These are phyloP conservation scores for Drosophila cracens DNA, from an alignment of 2,888 invertebrate species.

Conservation along the genomic window DNA sequence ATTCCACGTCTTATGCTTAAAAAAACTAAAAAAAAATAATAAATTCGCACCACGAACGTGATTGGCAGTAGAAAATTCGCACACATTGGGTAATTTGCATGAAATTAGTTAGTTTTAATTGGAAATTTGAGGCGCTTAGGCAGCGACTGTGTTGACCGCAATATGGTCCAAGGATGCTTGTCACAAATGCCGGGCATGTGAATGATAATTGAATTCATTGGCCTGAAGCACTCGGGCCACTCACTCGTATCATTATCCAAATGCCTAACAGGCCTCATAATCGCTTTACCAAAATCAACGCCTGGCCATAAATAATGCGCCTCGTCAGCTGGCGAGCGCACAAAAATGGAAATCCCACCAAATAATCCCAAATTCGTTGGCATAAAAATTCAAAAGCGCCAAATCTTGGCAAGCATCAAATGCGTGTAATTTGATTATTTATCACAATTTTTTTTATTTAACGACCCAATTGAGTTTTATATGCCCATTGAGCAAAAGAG, in stretches of 20 bases:
- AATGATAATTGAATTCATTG: conserved; percentile 41
- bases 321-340: conserved; percentile 45
- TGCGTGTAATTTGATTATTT: conserved; percentile 81
- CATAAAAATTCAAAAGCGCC: conserved; percentile 56
- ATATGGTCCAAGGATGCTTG: conserved; percentile 1
- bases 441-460: conserved; percentile 80
- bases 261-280: conserved; percentile 44
- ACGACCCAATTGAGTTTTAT: conserved; percentile 81
- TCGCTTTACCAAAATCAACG: conserved; percentile 46
- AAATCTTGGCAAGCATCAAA: conserved; percentile 68
- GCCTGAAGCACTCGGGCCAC: conserved; percentile 12
- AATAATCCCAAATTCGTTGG: conserved; percentile 39
- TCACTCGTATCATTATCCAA: conserved; percentile 33
- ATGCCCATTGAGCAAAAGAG: conserved; percentile 50
- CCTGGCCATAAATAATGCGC: conserved; percentile 60
- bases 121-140: conserved; percentile 62
- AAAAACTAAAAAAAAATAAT: conserved; percentile 1
- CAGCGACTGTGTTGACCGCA: neutral
- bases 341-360: conserved; percentile 25
- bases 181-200: conserved; percentile 21
- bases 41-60: conserved; percentile 11
- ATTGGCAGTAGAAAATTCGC: conserved; percentile 53
- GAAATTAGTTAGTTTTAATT: conserved; percentile 73
- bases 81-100: conserved; percentile 51
- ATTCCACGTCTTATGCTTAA: conserved; percentile 39